Base-by-base conservation (phyloP, 2,888 invertebrate species). In the Endomychus coccineus region DNA sequence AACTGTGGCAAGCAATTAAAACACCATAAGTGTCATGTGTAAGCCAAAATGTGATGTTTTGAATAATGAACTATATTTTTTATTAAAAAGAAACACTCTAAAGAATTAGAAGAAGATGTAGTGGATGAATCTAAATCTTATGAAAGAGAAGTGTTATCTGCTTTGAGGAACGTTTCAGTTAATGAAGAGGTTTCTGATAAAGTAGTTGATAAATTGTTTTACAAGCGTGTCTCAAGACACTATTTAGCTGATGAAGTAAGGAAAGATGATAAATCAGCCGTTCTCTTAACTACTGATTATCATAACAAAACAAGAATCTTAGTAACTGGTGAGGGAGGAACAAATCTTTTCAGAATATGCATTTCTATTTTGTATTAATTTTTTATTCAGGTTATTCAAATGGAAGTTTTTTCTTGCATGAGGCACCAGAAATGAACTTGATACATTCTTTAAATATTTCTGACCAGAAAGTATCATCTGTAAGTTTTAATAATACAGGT, bases 371-470 rank as follows among this genome's bases (percentile, higher is more conserved):
- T 15, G 9, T 10, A 21, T n/a, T 34, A 15, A 4, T 33, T 29
- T 17, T 24, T 27, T 12, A 22, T 39, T 21, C 15, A 41, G 21
- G 35, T 23, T 30, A 30, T 22, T 83, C 83, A 10, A 86, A 80
- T 46, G 98, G 98, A 2, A 75, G 83, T 15, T 97, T 98, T 70
- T 86, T 85, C 58, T 72, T 98, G 0, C 88, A 96, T 59, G 95
- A 97, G 64, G 74, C 97, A 71, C 96, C 96, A 0, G 89, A 91
- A 27, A 88, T 92, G 36, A 91, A 84, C 54, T 69, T 94, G 49
- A 87, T 98, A 42, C 96, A 97, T 67, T 91, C 79, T 2, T 68
- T 77, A 46, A 94, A 86, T 51, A 87, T 96, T 52, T 87, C 91
- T 0, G 84, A 90, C 34, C 82, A 90, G 56, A 67, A 74, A 40